These are phyloP conservation scores for Sterrhoptilus dennistouni DNA, from an alignment of 2,113 vertebrate species.

Conservation along the genomic window DNA sequence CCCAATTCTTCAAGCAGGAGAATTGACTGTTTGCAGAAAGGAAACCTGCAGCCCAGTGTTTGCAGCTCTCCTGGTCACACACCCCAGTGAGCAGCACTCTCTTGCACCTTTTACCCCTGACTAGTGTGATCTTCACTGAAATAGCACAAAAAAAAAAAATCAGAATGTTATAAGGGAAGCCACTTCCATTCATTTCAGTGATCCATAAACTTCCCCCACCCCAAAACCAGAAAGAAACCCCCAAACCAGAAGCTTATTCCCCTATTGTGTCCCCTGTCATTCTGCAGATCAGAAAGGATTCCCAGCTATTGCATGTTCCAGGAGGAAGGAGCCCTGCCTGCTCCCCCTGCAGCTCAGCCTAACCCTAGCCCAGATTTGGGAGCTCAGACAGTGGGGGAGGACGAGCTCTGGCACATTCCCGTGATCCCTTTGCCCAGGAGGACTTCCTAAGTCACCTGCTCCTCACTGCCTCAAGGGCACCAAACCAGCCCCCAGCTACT, in stretches of 20 bases:
- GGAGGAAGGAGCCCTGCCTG: not conserved
- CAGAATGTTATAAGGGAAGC: not conserved
- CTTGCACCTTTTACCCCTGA: not conserved
- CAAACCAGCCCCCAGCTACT: not conserved
- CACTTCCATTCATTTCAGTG: not conserved
- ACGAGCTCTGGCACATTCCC: not conserved
- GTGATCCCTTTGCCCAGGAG: not conserved
- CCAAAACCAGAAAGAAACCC: not conserved
- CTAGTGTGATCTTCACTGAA: constrained; percentile 5
- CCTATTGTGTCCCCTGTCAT: not conserved
- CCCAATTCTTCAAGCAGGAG: constrained; percentile 62
- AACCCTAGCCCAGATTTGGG: not conserved
- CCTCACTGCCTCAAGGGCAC: not conserved
- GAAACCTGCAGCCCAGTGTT: constrained; percentile 22
- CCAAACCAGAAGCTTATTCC: not conserved
- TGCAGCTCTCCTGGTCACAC: not conserved
- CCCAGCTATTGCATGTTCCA: not conserved
- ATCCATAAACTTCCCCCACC: not conserved
- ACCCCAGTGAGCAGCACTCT: not conserved
- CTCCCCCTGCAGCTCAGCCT: not conserved
- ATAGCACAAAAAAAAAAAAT: not conserved
- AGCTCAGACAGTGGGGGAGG: not conserved
- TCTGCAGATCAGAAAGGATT: not conserved
- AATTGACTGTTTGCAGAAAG: constrained; percentile 37
- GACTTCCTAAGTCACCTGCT: not conserved